phyloP scores from a whole-genome alignment of 2,113 vertebrate genomes.

The Todiramphus chloris region DNA sequence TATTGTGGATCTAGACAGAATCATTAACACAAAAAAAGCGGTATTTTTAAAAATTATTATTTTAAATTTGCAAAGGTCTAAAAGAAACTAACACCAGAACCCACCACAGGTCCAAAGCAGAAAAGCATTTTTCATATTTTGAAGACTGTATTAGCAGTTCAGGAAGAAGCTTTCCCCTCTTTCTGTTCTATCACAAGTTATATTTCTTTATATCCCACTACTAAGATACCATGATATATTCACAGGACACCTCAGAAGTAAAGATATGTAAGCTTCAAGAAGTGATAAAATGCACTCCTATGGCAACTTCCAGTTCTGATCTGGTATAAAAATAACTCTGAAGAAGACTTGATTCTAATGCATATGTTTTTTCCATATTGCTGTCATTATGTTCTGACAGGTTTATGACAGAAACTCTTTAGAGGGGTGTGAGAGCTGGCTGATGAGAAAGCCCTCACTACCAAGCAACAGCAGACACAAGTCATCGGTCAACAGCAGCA shows the following conservation, averaged over 20 bases:
- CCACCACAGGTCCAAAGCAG: background rate
- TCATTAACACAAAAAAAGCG: background rate
- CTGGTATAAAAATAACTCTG: background rate
- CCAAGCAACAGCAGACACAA: background rate
- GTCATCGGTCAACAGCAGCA: background rate
- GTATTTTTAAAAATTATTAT: background rate
- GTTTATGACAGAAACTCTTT: background rate
- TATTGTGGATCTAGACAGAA: background rate
- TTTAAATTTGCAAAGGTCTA: background rate
- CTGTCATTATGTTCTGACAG: background rate
- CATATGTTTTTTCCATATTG: background rate
- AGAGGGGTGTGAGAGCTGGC: background rate
- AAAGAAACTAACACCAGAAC: background rate
- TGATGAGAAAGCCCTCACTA: background rate
- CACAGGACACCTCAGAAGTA: background rate
- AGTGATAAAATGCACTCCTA: background rate
- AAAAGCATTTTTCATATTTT: background rate
- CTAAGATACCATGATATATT: background rate
- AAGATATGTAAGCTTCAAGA: background rate
- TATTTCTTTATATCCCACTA: background rate
- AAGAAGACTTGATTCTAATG: background rate
- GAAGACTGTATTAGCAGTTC: background rate
- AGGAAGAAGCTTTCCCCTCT: background rate
- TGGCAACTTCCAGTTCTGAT: background rate
- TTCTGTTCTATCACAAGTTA: background rate